Evolutionary conservation across 2,888 invertebrate species (phyloP), one percentile per base, ranked within the genome.

Genomic region (Hirtodrosophila confusa): DNA sequence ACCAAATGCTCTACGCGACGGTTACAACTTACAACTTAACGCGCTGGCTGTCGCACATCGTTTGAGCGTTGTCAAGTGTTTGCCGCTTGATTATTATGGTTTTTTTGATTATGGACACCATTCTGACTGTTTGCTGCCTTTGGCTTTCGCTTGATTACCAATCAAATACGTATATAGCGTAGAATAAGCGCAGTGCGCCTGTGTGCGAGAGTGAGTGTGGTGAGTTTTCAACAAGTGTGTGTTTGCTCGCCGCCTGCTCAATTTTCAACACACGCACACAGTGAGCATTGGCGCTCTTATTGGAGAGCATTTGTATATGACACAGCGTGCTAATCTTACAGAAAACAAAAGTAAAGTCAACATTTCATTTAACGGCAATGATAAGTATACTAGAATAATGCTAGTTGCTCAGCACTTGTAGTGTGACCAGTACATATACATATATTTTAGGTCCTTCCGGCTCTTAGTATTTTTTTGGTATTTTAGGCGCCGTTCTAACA

Each of bases 201-300:
- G 31, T 53, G 65, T 37, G 31, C 10, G 50, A 41, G 68, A 51
- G 69, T 68, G 64, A 78, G 76, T 69, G 88, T 88, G 82, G 82
- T 82, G 88, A 78, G 83, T 87, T 82, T 71, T 47, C 79, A 86
- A 85, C 86, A 85, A 87, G 88, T 82, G 80, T 83, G 71, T 70
- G 66, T 36, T 57, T 55, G 56, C 40, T 57, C 51, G 56, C 40
- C n/a, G 45, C 39, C 11, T 50, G 60, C 63, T 60, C 66, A 70
- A 67, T 47, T 62, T 2, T 69, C 73, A 70, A 62, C 68, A 70
- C 56, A 48, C 51, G 27, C 27, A 27, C 27, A 10, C 9, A 47
- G 36, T 47, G 36, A 24, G 36, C 23, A 9, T 17, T 11, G 33
- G 10, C 68, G 56, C 68, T 75, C 78, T 67, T 53, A 29, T 39